A percentile compares a stretch with the other conserved stretches of the same genome.
Conservation (phyloP, 2,888 invertebrate species). For the Acrobasis repandana region DNA sequence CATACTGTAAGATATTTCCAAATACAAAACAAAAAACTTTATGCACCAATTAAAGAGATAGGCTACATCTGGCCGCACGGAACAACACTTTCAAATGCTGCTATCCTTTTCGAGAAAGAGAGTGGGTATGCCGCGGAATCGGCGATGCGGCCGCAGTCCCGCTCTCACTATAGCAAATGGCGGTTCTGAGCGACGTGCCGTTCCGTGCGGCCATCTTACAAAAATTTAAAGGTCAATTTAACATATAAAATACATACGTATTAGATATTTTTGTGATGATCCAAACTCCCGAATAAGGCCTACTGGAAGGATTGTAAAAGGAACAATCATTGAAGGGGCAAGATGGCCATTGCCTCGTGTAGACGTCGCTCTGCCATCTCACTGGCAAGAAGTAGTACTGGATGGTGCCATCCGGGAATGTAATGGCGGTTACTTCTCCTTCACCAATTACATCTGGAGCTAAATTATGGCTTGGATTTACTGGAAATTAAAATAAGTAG, state of each 20-base stretch:
- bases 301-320: constrained; percentile 33
- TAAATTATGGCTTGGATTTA: constrained; percentile 16
- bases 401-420: constrained; percentile 60
- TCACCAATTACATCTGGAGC: constrained; percentile 61
- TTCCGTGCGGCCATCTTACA: too few species aligned
- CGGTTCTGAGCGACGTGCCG: too few species aligned
- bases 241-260: constrained; percentile 48
- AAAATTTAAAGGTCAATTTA: too few species aligned
- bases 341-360: constrained; percentile 38
- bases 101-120: too few species aligned
- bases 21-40: too few species aligned
- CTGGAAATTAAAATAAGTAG: constrained; percentile 23
- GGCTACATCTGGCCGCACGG: too few species aligned
- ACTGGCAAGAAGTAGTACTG: constrained; percentile 63
- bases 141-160: too few species aligned
- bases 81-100: too few species aligned
- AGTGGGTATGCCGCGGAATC: too few species aligned
- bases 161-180: too few species aligned
- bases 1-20: too few species aligned
- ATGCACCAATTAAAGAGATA: too few species aligned
- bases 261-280: constrained; percentile 57
- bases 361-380: constrained; percentile 20
- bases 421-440: constrained; percentile 60
- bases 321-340: constrained; percentile 31
- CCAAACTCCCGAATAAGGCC: constrained; percentile 50